Conservation (phyloP, 2,113 vertebrate species). For the Myrmecobius fasciatus region DNA sequence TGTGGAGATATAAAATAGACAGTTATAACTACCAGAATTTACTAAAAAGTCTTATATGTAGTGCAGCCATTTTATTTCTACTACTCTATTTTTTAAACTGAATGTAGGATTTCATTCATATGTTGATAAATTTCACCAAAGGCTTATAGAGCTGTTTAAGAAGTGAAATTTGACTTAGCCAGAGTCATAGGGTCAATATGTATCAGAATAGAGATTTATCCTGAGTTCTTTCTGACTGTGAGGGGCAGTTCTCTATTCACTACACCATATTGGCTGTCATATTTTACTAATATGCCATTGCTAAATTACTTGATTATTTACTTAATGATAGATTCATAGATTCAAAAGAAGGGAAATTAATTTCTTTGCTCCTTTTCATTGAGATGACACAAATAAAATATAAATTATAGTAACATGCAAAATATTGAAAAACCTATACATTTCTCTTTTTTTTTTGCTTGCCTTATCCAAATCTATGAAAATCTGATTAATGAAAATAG, state of each 20-base stretch:
- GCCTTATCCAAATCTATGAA: background rate
- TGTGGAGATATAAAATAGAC: slow-evolving; percentile 66
- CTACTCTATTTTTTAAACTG: background rate
- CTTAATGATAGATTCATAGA: background rate
- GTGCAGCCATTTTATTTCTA: background rate
- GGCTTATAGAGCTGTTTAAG: background rate
- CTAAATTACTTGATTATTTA: background rate
- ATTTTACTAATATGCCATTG: background rate
- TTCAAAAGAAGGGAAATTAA: background rate
- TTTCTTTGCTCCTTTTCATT: background rate
- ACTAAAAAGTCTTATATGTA: background rate
- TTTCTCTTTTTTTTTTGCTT: background rate
- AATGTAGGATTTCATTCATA: background rate
- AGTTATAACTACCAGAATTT: background rate
- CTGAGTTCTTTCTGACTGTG: background rate
- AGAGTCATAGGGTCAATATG: background rate
- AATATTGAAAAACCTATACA: background rate
- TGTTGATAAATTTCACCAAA: background rate
- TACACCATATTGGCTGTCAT: background rate
- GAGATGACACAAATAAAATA: background rate
- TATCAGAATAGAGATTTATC: background rate
- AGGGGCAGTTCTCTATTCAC: background rate
- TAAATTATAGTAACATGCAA: background rate
- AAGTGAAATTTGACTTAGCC: background rate
- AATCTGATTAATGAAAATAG: background rate